These are phyloP conservation scores for Polyergus mexicanus DNA, from an alignment of 1,140 invertebrate species.

Conservation along the genomic window DNA sequence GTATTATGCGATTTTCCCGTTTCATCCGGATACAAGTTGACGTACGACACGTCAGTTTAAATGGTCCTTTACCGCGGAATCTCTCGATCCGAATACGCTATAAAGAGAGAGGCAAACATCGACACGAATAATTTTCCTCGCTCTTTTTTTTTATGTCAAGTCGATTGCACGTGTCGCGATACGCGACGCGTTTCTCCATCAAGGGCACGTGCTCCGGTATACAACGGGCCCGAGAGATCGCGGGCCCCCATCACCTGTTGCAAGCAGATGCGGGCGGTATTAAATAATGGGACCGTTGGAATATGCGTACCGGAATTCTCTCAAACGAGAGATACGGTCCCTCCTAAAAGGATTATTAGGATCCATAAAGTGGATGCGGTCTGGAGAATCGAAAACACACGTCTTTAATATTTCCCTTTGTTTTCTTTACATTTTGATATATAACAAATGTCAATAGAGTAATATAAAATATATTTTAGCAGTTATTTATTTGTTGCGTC, in stretches of 20 bases:
- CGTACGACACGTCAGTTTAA: conserved; percentile 27
- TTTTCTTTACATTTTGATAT: not conserved
- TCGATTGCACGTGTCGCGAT: conserved; percentile 40
- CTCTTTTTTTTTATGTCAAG: conserved; percentile 3
- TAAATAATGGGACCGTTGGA: conserved; percentile 56
- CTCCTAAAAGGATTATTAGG: not conserved
- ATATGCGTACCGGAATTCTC: conserved; percentile 28
- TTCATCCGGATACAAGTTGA: conserved; percentile 17
- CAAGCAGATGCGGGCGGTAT: conserved; percentile 56
- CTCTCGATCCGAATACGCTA: not conserved
- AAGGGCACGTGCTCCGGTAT: conserved; percentile 21
- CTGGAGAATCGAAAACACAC: not conserved
- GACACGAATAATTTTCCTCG: not conserved
- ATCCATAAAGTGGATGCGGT: not conserved
- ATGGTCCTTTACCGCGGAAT: not conserved
- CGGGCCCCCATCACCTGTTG: conserved; percentile 56
- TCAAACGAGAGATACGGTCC: conserved; percentile 4
- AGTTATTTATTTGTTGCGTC: too few species aligned
- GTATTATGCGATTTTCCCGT: not conserved
- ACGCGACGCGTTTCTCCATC: conserved; percentile 38
- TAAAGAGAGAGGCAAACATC: not conserved
- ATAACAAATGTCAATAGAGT: not conserved
- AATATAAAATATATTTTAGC: too few species aligned
- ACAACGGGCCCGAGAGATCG: conserved; percentile 7
- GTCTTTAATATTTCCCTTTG: not conserved